Percentiles rank a stretch among this genome's conserved stretches.
phyloP scores from a whole-genome alignment of 30 jellyfish, hydroid and myxozoan species.

The Aurelia sp. region DNA sequence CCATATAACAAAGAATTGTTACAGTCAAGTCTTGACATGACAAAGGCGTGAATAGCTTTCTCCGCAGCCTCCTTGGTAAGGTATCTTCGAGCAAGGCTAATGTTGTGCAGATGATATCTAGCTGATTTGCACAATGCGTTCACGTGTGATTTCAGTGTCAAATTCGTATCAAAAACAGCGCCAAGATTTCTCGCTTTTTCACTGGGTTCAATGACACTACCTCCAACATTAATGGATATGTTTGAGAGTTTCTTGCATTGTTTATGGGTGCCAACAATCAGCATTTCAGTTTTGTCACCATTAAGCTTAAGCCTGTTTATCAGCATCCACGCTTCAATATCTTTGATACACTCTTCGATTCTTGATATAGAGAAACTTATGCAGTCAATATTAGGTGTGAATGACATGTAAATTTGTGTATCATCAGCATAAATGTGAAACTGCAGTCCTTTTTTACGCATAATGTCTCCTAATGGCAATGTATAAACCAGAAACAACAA shows the following conservation, averaged over 20 bases:
- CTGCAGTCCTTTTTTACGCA: constrained; percentile 8
- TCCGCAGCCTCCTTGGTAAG: constrained; percentile 63
- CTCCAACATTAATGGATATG: constrained; percentile 44
- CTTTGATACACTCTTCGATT: constrained; percentile 42
- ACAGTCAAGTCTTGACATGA: not conserved
- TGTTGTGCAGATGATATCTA: constrained; percentile 65
- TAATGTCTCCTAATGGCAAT: constrained; percentile 48
- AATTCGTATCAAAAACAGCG: constrained; percentile 43
- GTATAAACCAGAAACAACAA: constrained; percentile 41
- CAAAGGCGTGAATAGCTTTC: constrained; percentile 36
- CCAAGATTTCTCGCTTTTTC: constrained; percentile 61
- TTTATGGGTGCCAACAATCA: constrained; percentile 30
- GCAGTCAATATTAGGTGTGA: constrained; percentile 21
- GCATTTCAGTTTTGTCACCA: constrained; percentile 60
- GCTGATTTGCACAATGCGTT: constrained; percentile 62
- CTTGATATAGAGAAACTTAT: constrained; percentile 3
- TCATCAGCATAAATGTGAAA: constrained; percentile 50
- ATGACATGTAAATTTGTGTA: constrained; percentile 61
- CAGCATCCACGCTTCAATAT: constrained; percentile 44
- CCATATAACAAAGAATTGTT: constrained; percentile 33
- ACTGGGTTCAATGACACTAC: constrained; percentile 51
- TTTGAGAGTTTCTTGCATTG: constrained; percentile 45
- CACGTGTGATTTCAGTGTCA: constrained; percentile 61
- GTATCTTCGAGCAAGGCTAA: constrained; percentile 44
- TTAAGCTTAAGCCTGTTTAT: constrained; percentile 44